Evolutionary conservation across 1,140 invertebrate genomes (phyloP).

Genomic region (Polyergus mexicanus): DNA sequence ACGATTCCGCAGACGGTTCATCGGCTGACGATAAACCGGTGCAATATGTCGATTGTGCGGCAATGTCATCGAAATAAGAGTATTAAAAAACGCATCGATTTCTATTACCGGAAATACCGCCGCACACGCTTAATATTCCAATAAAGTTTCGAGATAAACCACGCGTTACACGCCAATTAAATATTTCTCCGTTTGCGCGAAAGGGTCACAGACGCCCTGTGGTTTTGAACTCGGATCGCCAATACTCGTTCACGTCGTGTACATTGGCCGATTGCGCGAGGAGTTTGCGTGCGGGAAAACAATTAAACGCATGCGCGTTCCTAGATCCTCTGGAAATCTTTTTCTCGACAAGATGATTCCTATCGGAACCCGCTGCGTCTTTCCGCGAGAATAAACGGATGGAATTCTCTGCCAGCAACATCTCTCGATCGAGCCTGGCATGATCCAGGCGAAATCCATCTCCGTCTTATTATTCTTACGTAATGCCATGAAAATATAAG

Average conservation of each 20-base stretch:
- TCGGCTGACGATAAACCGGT: constrained; percentile 64
- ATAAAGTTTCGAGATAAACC: constrained; percentile 34
- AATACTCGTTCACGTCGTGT: constrained; percentile 2
- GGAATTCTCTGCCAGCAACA: constrained; percentile 53
- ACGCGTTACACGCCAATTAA: constrained; percentile 41
- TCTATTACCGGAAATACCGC: constrained; percentile 4
- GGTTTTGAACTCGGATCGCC: constrained; percentile 19
- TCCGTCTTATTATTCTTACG: constrained; percentile 59
- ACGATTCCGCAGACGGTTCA: constrained; percentile 62
- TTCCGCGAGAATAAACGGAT: constrained; percentile 43
- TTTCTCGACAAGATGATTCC: constrained; percentile 29
- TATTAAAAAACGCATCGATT: constrained; percentile 23
- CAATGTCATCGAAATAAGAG: constrained; percentile 52
- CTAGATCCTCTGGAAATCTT: constrained; percentile 25
- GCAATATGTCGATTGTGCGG: constrained; percentile 65
- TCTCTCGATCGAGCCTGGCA: constrained; percentile 19
- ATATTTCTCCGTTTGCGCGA: constrained; percentile 27
- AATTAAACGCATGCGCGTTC: constrained; percentile 36
- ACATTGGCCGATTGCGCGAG: not conserved
- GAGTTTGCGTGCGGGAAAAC: constrained; percentile 30
- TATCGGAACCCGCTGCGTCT: constrained; percentile 37
- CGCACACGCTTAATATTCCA: constrained; percentile 15
- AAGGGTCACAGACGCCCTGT: constrained; percentile 30
- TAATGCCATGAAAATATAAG: constrained; percentile 24
- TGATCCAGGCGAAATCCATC: constrained; percentile 58